These are phyloP conservation scores for Syngnathus typhle DNA, from an alignment of 2,113 vertebrate genomes.

Conservation along the genomic window DNA sequence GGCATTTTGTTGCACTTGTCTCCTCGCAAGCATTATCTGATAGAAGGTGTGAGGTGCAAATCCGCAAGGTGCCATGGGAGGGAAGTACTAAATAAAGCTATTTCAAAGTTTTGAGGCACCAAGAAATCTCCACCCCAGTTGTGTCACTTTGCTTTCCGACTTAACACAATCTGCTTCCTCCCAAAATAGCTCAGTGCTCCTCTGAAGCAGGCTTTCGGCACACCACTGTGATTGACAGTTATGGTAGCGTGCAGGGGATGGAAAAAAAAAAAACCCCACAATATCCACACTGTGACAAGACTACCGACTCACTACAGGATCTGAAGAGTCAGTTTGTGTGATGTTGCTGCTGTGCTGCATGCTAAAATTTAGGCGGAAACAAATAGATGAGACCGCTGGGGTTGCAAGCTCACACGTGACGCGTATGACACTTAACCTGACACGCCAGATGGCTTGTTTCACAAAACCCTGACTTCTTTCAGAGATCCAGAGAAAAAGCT, in stretches of 20 bases:
- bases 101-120: constrained; percentile 43
- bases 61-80: constrained; percentile 38
- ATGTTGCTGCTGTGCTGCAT: constrained; percentile 15
- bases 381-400: neutral
- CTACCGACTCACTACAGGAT: constrained; percentile 19
- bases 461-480: neutral
- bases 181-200: constrained; percentile 59
- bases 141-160: constrained; percentile 52
- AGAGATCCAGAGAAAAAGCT: neutral
- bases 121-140: constrained; percentile 52
- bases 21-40: constrained; percentile 40
- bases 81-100: constrained; percentile 49
- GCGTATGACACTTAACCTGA: constrained; percentile 1
- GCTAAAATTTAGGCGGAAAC: constrained; percentile 3
- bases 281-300: constrained; percentile 17
- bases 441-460: neutral
- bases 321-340: constrained; percentile 19
- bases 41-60: constrained; percentile 27
- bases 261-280: constrained; percentile 33
- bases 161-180: constrained; percentile 53
- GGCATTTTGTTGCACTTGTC: neutral
- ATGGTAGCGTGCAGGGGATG: constrained; percentile 11
- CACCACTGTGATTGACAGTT: constrained; percentile 44
- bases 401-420: constrained; percentile 14
- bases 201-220: constrained; percentile 48